Evolutionary conservation across 2,113 vertebrate species (phyloP).

Genomic region (Andinoacara biseriatus): DNA sequence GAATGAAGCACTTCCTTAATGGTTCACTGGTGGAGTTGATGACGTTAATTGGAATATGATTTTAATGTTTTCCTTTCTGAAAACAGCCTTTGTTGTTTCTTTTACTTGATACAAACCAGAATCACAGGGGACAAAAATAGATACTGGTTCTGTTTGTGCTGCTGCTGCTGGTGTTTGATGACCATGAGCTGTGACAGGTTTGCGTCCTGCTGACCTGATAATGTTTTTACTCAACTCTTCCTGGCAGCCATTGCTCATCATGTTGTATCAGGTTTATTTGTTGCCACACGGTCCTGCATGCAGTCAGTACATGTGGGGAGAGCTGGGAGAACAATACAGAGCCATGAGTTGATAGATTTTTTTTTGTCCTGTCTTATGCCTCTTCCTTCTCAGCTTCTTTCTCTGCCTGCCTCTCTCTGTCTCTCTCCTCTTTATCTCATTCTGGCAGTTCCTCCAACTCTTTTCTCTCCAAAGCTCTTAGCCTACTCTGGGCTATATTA

Average conservation of each 20-base stretch:
- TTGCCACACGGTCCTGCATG: neutral
- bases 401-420: neutral
- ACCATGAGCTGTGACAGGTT: conserved; percentile 3
- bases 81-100: neutral
- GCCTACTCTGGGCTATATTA: conserved; percentile 64
- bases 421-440: conserved; percentile 16
- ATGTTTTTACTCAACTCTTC: conserved; percentile 1
- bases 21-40: neutral
- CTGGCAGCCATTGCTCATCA: neutral
- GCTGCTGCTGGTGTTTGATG: conserved; percentile 20
- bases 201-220: conserved; percentile 6
- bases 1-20: neutral
- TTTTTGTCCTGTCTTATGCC: neutral
- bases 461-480: conserved; percentile 45
- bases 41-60: neutral
- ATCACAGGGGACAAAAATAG: neutral
- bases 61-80: neutral
- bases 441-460: conserved; percentile 17
- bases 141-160: neutral
- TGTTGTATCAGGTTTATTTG: conserved; percentile 6
- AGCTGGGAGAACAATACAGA: neutral
- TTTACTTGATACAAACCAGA: neutral
- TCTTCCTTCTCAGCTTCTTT: neutral
- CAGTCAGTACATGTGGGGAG: neutral
- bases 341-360: neutral